Evolutionary conservation across 2,113 vertebrate species (phyloP).

Genomic region (Leucosticte australis): DNA sequence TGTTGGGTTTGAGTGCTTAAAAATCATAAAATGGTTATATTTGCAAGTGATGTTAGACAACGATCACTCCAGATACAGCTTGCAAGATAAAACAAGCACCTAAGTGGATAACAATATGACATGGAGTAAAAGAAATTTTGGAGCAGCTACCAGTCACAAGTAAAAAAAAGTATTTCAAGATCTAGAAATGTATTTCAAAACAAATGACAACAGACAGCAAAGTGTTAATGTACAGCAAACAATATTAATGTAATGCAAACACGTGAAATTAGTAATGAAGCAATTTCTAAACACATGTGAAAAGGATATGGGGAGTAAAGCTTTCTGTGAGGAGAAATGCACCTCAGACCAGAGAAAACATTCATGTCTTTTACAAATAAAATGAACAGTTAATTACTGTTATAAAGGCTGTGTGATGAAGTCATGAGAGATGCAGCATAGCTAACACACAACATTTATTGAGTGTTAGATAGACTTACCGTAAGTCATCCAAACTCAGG

Average conservation of each 20-base stretch:
- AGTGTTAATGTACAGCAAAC: neutral
- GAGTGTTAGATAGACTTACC: conserved; percentile 84
- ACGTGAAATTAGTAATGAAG: neutral
- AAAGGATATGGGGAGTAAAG: neutral
- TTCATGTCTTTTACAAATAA: neutral
- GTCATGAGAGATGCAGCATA: conserved; percentile 38
- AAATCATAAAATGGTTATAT: neutral
- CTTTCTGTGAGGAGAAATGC: neutral
- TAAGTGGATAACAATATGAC: neutral
- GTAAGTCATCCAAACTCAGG: conserved; percentile 89
- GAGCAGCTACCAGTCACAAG: neutral
- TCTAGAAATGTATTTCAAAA: neutral
- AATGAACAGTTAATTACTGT: conserved; percentile 19
- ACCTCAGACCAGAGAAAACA: neutral
- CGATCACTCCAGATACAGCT: neutral
- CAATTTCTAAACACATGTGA: neutral
- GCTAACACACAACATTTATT: conserved; percentile 65
- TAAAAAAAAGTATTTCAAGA: neutral
- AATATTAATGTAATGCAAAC: neutral
- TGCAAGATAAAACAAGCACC: neutral
- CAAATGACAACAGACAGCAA: neutral
- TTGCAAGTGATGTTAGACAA: neutral
- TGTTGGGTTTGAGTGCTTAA: neutral
- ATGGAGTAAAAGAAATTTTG: neutral
- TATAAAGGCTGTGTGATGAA: conserved; percentile 62